Conservation (phyloP, 2,113 vertebrate genomes). For the Cichladusa arquata region DNA sequence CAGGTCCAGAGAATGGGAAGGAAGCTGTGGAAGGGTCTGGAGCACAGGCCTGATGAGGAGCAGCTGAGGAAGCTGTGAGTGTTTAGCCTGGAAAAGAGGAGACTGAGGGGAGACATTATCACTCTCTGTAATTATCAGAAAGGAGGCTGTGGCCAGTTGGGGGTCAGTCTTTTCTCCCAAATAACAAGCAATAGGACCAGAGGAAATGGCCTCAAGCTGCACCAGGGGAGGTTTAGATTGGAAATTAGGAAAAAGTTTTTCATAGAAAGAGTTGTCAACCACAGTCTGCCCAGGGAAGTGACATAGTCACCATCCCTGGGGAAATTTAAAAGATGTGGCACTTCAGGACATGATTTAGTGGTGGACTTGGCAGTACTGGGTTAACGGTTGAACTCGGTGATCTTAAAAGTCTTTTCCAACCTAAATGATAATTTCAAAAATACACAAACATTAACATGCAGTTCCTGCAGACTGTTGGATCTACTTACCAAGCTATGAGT, state of each 20-base stretch:
- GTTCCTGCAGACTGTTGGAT: not conserved
- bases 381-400: rapidly evolving
- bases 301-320: not conserved
- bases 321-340: not conserved
- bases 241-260: not conserved
- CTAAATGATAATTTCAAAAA: not conserved
- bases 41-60: not conserved
- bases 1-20: not conserved
- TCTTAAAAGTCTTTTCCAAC: not conserved
- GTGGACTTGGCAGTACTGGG: not conserved
- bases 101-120: not conserved
- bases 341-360: not conserved
- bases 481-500: not conserved
- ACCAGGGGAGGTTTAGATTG: not conserved
- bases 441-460: not conserved
- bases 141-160: not conserved
- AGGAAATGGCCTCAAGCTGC: not conserved
- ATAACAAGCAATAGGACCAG: not conserved
- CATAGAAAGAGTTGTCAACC: not conserved
- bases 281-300: not conserved
- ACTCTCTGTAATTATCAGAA: not conserved
- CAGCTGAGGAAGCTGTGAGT: not conserved
- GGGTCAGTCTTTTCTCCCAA: not conserved
- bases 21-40: not conserved
- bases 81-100: not conserved